phyloP scores from a whole-genome alignment of 2,888 invertebrate species.

The Kryphioiulus occultus region DNA sequence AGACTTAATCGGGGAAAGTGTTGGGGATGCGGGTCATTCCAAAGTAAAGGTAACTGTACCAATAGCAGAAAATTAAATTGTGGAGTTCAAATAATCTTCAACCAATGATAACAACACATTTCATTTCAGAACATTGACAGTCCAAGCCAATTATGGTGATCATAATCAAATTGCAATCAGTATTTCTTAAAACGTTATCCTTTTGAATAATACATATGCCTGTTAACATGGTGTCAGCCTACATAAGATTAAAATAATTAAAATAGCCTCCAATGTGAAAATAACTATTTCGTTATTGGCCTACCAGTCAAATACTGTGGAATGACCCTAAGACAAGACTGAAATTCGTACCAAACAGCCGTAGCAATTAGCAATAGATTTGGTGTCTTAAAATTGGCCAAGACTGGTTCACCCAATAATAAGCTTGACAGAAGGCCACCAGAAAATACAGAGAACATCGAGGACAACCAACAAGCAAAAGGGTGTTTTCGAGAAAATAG shows the following conservation, averaged over 20 bases:
- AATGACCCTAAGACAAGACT: not conserved
- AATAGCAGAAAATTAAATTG: no score
- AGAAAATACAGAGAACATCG: conserved; percentile 97
- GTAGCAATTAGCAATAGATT: conserved; percentile 91
- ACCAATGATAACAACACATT: no score
- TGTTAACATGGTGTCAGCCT: no score
- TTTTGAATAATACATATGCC: no score
- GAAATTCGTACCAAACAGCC: conserved; percentile 77
- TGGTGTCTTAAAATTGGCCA: conserved; percentile 94
- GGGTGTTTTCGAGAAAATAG: conserved; percentile 97
- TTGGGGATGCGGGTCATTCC: not conserved
- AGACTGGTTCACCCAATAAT: conserved; percentile 92
- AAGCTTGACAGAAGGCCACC: conserved; percentile 96
- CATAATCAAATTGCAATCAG: no score
- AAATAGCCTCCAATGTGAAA: no score
- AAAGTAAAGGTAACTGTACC: not conserved
- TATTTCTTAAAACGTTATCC: no score
- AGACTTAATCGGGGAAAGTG: not conserved
- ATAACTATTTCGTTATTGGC: no score
- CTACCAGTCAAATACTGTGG: not conserved
- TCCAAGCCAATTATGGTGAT: no score
- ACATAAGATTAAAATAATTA: no score
- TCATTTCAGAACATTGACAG: no score
- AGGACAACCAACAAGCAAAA: conserved; percentile 95
- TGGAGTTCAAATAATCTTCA: no score